A percentile compares a stretch with the other conserved stretches of the same genome.
phyloP scores from a whole-genome alignment of 1,140 invertebrate genomes.

The Drosophila paulistorum region DNA sequence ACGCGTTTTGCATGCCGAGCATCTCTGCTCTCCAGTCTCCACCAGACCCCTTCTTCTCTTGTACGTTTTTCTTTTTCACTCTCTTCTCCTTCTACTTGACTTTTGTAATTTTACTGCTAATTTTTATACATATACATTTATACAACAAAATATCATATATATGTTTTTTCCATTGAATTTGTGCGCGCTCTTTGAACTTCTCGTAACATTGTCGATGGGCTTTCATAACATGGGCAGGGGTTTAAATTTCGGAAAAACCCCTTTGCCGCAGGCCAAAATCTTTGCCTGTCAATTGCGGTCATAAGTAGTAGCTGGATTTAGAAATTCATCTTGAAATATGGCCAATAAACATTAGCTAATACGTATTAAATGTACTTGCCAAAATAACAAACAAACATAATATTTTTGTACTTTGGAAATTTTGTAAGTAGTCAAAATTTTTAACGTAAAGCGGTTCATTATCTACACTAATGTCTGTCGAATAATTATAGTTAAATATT shows the following conservation, averaged over 20 bases:
- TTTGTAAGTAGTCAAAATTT: too few relatives aligned
- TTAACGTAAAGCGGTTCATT: too few relatives aligned
- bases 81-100: constrained; percentile 2
- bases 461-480: too few relatives aligned
- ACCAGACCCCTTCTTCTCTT: not conserved
- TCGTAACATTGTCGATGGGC: constrained; percentile 26
- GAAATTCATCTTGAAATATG: not conserved
- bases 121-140: constrained; percentile 58
- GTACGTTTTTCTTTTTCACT: not conserved
- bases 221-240: not conserved
- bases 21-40: constrained; percentile 18
- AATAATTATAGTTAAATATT: too few relatives aligned
- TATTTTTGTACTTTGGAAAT: too few relatives aligned
- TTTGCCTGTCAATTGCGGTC: constrained; percentile 3
- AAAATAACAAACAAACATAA: too few relatives aligned
- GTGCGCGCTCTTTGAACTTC: constrained; percentile 58
- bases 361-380: too few relatives aligned
- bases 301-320: not conserved
- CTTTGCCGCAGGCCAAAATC: constrained; percentile 29
- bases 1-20: constrained; percentile 68
- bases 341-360: not conserved
- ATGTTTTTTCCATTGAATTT: constrained; percentile 41
- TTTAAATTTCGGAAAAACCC: constrained; percentile 22
- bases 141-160: not conserved
- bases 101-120: constrained; percentile 54